Base-by-base conservation (phyloP, 2,888 invertebrate species). In the Melieria omissa region DNA sequence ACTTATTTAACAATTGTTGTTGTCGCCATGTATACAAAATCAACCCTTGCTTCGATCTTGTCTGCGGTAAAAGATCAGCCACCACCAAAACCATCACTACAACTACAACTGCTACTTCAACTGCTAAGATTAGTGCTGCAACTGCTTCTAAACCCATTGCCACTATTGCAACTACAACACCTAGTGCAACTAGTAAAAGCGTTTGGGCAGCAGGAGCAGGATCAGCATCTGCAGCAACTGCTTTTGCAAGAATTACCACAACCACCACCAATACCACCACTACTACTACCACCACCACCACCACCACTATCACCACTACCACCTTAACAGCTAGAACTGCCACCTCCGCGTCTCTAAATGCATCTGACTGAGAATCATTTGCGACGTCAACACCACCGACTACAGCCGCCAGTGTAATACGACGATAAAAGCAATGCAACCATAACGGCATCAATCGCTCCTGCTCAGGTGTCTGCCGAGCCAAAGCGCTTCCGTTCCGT, bases 91-190 rank as follows among this genome's bases (percentile, higher is more conserved):
- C 67, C 65, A 72, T 72, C 73, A 74, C 74, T 70, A 72, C 73
- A 68, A 72, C 52, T 66, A 71, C 14, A 66, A 69, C 55, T 54
- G 49, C 74, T 55, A 73, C 70, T 73, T 68, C 66, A 42, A 62
- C 44, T 72, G 65, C 65, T 72, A 75, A 72, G 73, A 76, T 76
- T 72, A 75, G 73, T 74, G 73, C 72, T 74, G 74, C 72, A 71
- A 77, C 73, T 65, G 52, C 58, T 70, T 58, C 66, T 61, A 54
- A 60, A 65, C 41, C 63, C 46, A 71, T 57, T 63, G 9, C 67
- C 42, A 67, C 67, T 49, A 46, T 45, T 57, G 41, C 44, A 45
- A 63, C 62, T 62, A 44, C 64, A 29, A 8, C 45, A 44, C 8
- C 62, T n/a, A 44, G 45, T 45, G 12, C 62, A 62, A 44, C 62